phyloP scores from a whole-genome alignment of 2,888 invertebrate genomes.

The Uloborus plumipes region DNA sequence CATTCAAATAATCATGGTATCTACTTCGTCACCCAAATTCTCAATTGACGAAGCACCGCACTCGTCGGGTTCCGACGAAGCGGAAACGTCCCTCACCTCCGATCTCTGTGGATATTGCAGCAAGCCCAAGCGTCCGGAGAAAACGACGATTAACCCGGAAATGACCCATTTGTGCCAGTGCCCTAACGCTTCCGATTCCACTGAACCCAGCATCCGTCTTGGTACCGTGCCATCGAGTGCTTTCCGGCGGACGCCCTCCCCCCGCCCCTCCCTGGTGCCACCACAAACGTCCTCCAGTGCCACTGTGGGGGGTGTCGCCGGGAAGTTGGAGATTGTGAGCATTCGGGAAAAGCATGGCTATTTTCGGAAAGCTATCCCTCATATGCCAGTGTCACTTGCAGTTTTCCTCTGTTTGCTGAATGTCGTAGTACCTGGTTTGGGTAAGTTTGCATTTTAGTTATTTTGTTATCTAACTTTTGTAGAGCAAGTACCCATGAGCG shows the following conservation, averaged over 20 bases:
- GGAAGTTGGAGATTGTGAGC: constrained; percentile 50
- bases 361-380: constrained; percentile 72
- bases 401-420: constrained; percentile 70
- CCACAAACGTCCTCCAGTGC: background rate
- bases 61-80: background rate
- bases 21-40: too few species aligned
- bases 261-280: constrained; percentile 23
- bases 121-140: constrained; percentile 33
- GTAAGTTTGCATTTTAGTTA: constrained; percentile 65
- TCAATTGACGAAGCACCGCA: too few species aligned
- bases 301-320: background rate
- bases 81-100: constrained; percentile 9
- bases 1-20: too few species aligned
- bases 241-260: constrained; percentile 40
- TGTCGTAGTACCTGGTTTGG: constrained; percentile 69
- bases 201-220: constrained; percentile 39
- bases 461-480: too few species aligned
- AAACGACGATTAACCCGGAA: background rate
- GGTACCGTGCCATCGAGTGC: constrained; percentile 53
- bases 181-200: constrained; percentile 48
- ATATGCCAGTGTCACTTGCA: constrained; percentile 73
- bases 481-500: too few species aligned
- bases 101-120: constrained; percentile 38
- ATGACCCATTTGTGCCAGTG: constrained; percentile 28
- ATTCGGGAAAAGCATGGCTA: constrained; percentile 65